A percentile compares a stretch with the other conserved stretches of the same genome.
Evolutionary conservation across 30 jellyfish, hydroid and myxozoan genomes (phyloP).

Genomic region (Morbakka virulenta): DNA sequence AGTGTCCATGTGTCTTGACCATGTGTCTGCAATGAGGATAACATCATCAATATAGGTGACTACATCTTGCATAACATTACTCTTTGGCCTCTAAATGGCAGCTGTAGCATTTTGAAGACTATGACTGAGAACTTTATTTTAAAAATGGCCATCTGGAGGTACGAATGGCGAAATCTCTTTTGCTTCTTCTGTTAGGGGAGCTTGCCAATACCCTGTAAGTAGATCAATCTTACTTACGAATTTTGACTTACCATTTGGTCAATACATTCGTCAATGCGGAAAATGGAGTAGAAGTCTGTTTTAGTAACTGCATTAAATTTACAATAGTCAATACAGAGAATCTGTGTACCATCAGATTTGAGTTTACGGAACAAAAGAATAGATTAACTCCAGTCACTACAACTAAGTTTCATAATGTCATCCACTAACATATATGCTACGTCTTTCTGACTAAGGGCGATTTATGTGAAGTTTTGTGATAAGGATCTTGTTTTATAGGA

Average conservation of each 20-base stretch:
- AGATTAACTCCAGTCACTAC: neutral
- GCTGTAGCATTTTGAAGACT: neutral
- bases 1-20: neutral
- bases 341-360: neutral
- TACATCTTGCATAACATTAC: neutral
- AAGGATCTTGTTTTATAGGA: neutral
- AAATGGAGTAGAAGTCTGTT: neutral
- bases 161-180: neutral
- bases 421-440: neutral
- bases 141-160: neutral
- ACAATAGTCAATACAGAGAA: neutral
- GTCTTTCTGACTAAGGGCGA: neutral
- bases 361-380: too few species aligned
- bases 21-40: neutral
- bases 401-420: neutral
- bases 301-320: neutral
- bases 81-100: neutral
- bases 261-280: neutral
- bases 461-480: neutral
- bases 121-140: neutral
- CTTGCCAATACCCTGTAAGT: neutral
- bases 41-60: neutral
- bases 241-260: neutral
- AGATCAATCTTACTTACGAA: neutral
- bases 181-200: neutral